Base-by-base conservation (phyloP, 2,797 vertebrate species). In the Varecia variegata region DNA sequence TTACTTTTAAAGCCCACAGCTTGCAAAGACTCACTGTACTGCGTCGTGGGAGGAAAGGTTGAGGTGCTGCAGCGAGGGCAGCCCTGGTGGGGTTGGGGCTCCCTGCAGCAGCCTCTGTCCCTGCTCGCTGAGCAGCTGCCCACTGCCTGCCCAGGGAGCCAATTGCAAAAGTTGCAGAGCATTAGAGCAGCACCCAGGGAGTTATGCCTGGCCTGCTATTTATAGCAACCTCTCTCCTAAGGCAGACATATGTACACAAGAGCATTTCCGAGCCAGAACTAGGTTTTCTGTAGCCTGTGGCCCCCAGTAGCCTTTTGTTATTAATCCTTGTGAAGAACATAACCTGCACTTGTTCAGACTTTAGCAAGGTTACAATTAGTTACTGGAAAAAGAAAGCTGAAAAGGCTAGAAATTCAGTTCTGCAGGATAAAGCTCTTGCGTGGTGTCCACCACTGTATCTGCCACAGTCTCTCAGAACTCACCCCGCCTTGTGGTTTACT, bases 201-300 rank as follows among this genome's bases (percentile, higher is more conserved):
- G 67, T 35, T 32, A 23, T 67, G 76, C 25, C 45, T 2, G 8
- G 52, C 18, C 30, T 54, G 45, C 70, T 96, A 77, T 96, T 92
- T 93, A 88, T 88, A 92, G 94, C 54, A 90, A 52, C 38, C 21
- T 40, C 67, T 96, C 92, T 95, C 82, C 94, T 87, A 83, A 20
- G 84, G 70, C 80, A 96, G 70, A 60, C 65, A 54, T 7, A 15
- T 1, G 12, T 5, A 4, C 58, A 32, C 27, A 52, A 84, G 67
- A 83, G 27, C 54, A 30, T 96, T 97, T 97, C 56, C 87, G 15
- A 68, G 92, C 83, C 52, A 88, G 84, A n/a, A 93, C 47, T 43
- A 30, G 45, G 30, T 35, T 96, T 93, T 30, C 84, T 27, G 17
- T 68, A 18, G 35, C 27, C 45, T 20, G 17, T 0, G 1, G 10